phyloP scores from a whole-genome alignment of 1,140 invertebrate genomes.

The Drosophila takahashii region DNA sequence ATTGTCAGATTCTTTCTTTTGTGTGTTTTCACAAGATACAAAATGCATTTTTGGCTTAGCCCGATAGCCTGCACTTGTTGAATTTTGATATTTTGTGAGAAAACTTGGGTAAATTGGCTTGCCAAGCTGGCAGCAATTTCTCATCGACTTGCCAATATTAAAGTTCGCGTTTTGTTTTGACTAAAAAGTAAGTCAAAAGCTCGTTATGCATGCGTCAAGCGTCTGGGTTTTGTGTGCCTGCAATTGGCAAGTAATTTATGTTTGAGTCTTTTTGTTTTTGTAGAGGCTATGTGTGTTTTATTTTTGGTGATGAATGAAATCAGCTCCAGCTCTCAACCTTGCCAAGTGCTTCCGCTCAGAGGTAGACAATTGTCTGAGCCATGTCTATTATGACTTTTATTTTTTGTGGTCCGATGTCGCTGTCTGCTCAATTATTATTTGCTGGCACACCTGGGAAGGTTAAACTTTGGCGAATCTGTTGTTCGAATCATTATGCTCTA shows the following conservation, averaged over 20 bases:
- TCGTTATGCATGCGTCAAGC: conserved; percentile 54
- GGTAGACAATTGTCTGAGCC: conserved; percentile 52
- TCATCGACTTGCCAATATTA: conserved; percentile 28
- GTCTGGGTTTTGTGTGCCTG: conserved; percentile 22
- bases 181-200: conserved; percentile 50
- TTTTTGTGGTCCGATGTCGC: conserved; percentile 30
- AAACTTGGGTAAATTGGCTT: conserved; percentile 42
- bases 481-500: conserved; percentile 17
- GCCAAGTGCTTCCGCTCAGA: conserved; percentile 65
- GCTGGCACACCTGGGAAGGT: conserved; percentile 45
- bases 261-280: conserved; percentile 20
- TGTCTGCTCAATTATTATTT: conserved; percentile 68
- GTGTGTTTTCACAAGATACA: conserved; percentile 1
- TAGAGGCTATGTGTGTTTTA: not conserved
- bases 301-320: conserved; percentile 64
- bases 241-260: conserved; percentile 70
- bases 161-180: conserved; percentile 21
- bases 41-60: conserved; percentile 14
- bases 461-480: conserved; percentile 40
- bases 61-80: conserved; percentile 17
- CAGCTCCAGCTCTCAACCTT: conserved; percentile 57
- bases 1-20: conserved; percentile 9
- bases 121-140: conserved; percentile 4
- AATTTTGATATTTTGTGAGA: conserved; percentile 33
- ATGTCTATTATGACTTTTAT: conserved; percentile 47